phyloP scores from a whole-genome alignment of 2,113 vertebrate species.

The Ptilonorhynchus violaceus region DNA sequence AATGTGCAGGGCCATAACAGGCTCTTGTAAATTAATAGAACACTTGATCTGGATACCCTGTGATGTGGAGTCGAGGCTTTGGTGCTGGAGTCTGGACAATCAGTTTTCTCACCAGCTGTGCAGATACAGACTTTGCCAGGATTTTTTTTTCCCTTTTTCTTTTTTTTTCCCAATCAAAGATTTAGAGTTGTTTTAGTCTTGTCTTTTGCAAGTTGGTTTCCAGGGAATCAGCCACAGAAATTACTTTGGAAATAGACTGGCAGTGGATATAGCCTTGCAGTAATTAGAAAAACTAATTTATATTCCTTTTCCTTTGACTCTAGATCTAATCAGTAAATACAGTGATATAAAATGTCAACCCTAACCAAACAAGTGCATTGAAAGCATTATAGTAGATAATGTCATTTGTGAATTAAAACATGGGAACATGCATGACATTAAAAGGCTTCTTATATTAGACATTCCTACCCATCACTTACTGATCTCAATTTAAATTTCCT shows the following conservation, averaged over 20 bases:
- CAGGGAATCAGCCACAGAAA: neutral
- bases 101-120: slow-evolving; percentile 22
- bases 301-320: slow-evolving; percentile 7
- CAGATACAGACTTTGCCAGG: neutral
- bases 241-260: neutral
- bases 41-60: neutral
- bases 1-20: neutral
- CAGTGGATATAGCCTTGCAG: neutral
- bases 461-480: neutral
- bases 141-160: neutral
- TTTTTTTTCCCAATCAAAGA: neutral
- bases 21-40: neutral
- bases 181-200: neutral
- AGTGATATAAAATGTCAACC: slow-evolving; percentile 16
- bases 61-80: neutral
- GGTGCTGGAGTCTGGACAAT: neutral
- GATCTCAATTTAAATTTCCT: neutral
- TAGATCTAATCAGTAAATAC: slow-evolving; percentile 17
- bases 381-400: slow-evolving; percentile 3
- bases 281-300: slow-evolving; percentile 23
- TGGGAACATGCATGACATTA: neutral
- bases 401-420: neutral
- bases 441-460: neutral
- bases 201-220: neutral
- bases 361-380: neutral